phyloP scores from a whole-genome alignment of 2,113 vertebrate species.

The Panurus biarmicus region DNA sequence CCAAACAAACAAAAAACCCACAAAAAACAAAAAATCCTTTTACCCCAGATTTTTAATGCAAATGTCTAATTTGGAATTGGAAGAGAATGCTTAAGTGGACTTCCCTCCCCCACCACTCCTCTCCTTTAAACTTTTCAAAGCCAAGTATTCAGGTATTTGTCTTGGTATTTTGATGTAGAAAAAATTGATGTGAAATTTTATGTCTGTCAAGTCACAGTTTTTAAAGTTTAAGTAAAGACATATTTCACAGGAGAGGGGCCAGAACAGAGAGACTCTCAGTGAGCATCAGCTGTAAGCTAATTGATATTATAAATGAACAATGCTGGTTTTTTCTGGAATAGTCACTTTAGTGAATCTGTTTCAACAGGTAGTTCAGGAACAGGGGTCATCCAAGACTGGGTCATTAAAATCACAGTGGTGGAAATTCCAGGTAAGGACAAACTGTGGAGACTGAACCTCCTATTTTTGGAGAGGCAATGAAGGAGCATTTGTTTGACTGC shows the following conservation, averaged over 20 bases:
- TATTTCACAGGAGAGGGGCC: neutral
- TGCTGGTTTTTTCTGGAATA: neutral
- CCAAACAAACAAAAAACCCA: too few relatives aligned
- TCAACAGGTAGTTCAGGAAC: neutral
- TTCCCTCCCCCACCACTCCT: neutral
- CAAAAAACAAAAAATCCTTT: neutral
- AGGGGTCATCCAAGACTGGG: accelerated
- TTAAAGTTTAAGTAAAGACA: neutral
- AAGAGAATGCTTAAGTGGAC: neutral
- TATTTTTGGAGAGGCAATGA: neutral
- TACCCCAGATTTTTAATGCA: neutral
- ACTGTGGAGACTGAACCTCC: neutral
- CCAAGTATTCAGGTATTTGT: neutral
- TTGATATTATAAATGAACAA: neutral
- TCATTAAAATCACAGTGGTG: neutral
- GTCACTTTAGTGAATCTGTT: neutral
- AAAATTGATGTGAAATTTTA: neutral
- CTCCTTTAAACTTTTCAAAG: neutral
- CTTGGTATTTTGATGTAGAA: neutral
- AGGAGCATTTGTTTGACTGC: neutral
- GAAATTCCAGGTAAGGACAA: neutral
- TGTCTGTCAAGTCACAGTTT: neutral
- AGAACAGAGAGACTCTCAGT: neutral
- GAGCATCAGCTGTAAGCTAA: neutral
- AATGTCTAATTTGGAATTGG: neutral